Conservation (phyloP, 2,888 invertebrate species). For the Ganaspis brasiliensis region DNA sequence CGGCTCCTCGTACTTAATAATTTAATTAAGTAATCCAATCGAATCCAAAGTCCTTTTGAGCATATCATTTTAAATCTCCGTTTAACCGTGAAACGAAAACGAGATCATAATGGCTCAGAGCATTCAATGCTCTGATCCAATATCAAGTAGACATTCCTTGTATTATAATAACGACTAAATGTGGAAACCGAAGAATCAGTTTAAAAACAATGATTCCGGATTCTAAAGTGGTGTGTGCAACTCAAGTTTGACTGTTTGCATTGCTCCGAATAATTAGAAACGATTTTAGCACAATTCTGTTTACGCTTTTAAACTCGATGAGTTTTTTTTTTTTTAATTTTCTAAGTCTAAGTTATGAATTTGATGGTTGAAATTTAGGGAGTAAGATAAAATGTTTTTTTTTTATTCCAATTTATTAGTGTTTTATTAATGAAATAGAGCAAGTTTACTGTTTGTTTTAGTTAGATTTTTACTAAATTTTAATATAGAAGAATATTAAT, state of each 20-base stretch:
- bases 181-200: conserved; percentile 14
- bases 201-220: conserved; percentile 13
- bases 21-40: conserved; percentile 61
- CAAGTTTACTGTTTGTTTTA: no score
- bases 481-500: no score
- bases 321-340: no score
- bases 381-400: no score
- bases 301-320: no score
- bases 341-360: no score
- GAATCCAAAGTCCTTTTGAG: conserved; percentile 70
- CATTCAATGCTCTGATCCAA: conserved; percentile 24
- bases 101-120: conserved; percentile 1
- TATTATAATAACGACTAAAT: conserved; percentile 38
- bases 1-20: conserved; percentile 77
- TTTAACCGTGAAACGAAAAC: conserved; percentile 12
- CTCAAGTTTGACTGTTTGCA: background rate
- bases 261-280: no score
- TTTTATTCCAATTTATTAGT: no score
- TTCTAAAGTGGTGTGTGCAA: conserved; percentile 2
- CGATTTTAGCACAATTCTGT: no score
- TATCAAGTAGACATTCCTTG: conserved; percentile 38
- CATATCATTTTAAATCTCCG: conserved; percentile 54
- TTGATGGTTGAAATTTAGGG: no score
- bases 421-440: no score
- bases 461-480: no score